Base-by-base conservation (phyloP, 30 jellyfish, hydroid and myxozoan genomes). In the Mastigias papua region DNA sequence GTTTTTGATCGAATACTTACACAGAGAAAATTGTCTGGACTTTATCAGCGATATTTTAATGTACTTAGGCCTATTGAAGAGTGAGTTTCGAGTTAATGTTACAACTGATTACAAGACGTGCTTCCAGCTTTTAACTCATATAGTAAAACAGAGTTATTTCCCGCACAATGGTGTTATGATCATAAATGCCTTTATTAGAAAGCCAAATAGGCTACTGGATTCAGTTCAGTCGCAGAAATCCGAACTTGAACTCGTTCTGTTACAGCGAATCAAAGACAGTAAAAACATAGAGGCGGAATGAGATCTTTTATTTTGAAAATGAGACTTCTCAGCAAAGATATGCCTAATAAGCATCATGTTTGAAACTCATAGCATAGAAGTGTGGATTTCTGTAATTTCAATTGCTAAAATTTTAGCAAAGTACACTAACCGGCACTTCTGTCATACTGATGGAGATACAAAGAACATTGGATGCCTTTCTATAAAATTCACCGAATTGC, bases 81-180 rank as follows among this genome's bases (percentile, higher is more conserved):
- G 94, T 46, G 94, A 85, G 48, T 75, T 60, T 85, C 88, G 76
- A 13, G 94, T 85, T 16, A 67, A 85, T 22, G 57, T 69, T 20
- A 60, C 85, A 9, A 28, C n/a, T 9, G 88, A 85, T 73, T 0
- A 54, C 3, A 29, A 32, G 63, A 60, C 94, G 32, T 85, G 84
- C 30, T 30, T 85, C 13, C 35, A 31, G 21, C 68, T 85, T 29
- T 51, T 85, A 25, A 46, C 48, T n/a, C 94, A 85, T 23, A 21
- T 85, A 35, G 78, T 62, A 2, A 26, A 34, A 20, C 88, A 85
- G 42, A 29, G 26, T 46, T 73, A 85, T 69, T 72, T 85, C 25
- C 94, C 94, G 0, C 10, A 21, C 7, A 46, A 30, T 64, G 82
- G 88, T 10, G 75, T 57, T 33, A 32, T 67, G 37, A 5, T 85